phyloP scores from a whole-genome alignment of 2,113 vertebrate genomes.

The Saccopteryx bilineata region DNA sequence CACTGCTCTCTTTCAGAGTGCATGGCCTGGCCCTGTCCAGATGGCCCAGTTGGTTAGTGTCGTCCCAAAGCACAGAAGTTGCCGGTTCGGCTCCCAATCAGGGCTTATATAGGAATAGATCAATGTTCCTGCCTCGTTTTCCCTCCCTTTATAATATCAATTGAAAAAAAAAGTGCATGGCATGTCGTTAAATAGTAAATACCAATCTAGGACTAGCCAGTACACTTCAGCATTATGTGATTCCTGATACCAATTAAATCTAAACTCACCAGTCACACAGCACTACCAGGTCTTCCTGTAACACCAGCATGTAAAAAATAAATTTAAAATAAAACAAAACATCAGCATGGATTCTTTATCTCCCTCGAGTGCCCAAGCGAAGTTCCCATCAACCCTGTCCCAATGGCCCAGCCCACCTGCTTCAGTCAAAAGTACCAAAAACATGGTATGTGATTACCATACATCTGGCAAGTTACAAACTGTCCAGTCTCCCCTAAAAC shows the following conservation, averaged over 20 bases:
- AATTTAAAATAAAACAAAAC: neutral
- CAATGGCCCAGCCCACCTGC: too few species aligned
- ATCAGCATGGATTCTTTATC: neutral
- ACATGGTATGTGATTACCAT: fast-evolving
- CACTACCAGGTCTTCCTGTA: neutral
- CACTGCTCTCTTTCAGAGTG: neutral
- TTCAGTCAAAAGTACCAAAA: neutral
- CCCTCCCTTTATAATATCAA: too few species aligned
- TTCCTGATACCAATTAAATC: neutral
- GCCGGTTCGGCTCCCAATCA: too few species aligned
- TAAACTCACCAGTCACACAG: neutral
- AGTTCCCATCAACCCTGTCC: neutral
- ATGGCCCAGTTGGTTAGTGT: too few species aligned
- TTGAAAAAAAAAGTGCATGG: neutral
- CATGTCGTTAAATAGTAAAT: neutral
- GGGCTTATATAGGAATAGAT: too few species aligned
- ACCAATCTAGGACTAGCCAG: neutral
- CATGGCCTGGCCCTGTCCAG: too few species aligned
- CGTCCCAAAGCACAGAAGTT: too few species aligned
- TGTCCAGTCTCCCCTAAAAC: neutral
- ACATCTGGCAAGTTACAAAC: neutral
- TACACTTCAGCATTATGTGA: neutral
- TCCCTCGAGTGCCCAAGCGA: neutral
- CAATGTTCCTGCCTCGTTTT: too few species aligned
- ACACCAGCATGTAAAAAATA: neutral